Conservation (phyloP, 2,888 invertebrate genomes). For the Siphlonurus alternatus region DNA sequence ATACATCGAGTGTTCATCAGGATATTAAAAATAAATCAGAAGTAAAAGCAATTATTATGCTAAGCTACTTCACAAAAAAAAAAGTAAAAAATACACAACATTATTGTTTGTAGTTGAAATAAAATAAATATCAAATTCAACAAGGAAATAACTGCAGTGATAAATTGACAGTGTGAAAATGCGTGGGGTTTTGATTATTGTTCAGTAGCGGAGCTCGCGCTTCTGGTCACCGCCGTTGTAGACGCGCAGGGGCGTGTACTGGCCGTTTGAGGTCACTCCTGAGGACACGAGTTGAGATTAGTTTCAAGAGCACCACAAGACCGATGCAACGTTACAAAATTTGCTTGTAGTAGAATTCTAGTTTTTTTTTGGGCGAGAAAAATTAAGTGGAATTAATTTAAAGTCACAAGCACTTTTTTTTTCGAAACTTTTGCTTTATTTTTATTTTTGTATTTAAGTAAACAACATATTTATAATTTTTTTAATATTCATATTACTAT, state of each 20-base stretch:
- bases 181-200: not conserved
- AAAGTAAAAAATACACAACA: not conserved
- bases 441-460: no score
- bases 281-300: slow-evolving; percentile 21
- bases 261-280: slow-evolving; percentile 51
- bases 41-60: not conserved
- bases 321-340: not conserved
- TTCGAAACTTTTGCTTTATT: no score
- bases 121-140: not conserved
- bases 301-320: not conserved
- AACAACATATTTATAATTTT: no score
- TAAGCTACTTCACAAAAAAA: not conserved
- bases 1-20: not conserved
- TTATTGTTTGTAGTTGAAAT: not conserved
- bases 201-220: not conserved
- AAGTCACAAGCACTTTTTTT: no score
- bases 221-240: slow-evolving; percentile 48
- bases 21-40: not conserved
- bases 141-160: not conserved
- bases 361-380: not conserved
- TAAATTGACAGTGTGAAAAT: not conserved
- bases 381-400: not conserved
- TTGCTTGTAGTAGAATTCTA: not conserved
- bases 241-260: slow-evolving; percentile 60
- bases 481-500: no score